Conservation (phyloP, 2,888 invertebrate genomes). For the Nebria brevicollis region DNA sequence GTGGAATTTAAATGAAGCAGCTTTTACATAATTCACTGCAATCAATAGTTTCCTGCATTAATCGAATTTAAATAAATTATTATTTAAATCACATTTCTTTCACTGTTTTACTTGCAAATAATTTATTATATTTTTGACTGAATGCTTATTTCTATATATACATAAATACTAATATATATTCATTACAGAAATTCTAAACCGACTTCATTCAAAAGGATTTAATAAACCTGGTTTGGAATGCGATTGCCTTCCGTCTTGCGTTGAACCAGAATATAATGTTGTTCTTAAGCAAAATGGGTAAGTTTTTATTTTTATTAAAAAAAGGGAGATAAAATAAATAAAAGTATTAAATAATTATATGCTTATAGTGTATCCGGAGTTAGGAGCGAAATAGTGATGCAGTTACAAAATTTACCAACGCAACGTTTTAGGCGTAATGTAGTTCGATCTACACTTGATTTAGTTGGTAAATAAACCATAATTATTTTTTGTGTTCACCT, state of each 20-base stretch:
- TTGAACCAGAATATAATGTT: slow-evolving; percentile 68
- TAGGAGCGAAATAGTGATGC: slow-evolving; percentile 62
- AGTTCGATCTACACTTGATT: slow-evolving; percentile 69
- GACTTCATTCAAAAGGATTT: slow-evolving; percentile 61
- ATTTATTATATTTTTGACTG: too few species aligned
- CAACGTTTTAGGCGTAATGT: slow-evolving; percentile 69
- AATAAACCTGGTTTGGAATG: slow-evolving; percentile 65
- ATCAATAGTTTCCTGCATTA: neutral
- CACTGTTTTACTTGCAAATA: too few species aligned
- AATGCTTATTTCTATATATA: too few species aligned
- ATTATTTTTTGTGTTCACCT: neutral
- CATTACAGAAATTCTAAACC: slow-evolving; percentile 60
- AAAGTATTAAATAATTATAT: neutral
- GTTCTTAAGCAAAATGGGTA: slow-evolving; percentile 65
- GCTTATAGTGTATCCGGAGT: slow-evolving; percentile 50
- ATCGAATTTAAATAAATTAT: too few species aligned
- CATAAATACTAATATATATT: slow-evolving; percentile 8
- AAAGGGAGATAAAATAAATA: neutral
- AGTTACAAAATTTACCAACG: slow-evolving; percentile 67
- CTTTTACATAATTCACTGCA: neutral
- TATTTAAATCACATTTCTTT: too few species aligned
- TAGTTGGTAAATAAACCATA: slow-evolving; percentile 66
- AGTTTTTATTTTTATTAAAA: slow-evolving; percentile 50
- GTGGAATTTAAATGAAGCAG: slow-evolving; percentile 25
- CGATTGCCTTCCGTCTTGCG: slow-evolving; percentile 70